Base-by-base conservation (phyloP, 1,140 invertebrate species). In the Dysdera silvatica region DNA sequence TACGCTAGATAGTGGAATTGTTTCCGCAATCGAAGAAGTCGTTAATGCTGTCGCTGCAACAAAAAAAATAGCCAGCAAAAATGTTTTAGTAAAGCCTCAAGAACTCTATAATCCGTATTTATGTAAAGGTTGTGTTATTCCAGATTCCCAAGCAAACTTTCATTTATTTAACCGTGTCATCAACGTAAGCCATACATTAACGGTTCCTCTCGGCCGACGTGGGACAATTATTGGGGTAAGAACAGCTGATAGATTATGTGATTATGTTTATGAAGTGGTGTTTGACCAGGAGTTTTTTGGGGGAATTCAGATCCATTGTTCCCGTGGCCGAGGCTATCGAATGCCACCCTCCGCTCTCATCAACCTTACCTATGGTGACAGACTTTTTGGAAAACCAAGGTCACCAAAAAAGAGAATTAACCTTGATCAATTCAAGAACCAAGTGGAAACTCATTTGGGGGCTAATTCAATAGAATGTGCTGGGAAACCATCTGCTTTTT, bases 101-200 rank as follows among this genome's bases (percentile, higher is more conserved):
- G 76, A 91, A 8, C 72, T 95, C 1, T 86, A 83, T 72, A 55
- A 54, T 49, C 71, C 69, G n/a, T 55, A 49, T 56, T 18, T 61
- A 76, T 79, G 68, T 68, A 81, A 33, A 77, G 83, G 68, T 76
- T 79, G 72, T 57, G 79, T 51, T 24, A 69, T 80, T 2, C 84
- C 88, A 0, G 90, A 93, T 76, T 76, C 81, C 0, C 77, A 74
- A 16, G 80, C 84, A 0, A 80, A 79, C 4, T 87, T 83, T 72
- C 68, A 79, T 63, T 69, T 97, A 41, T 86, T 89, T 67, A 92
- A 97, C 74, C 81, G 94, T 56, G 84, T 98, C 37, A 82, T 95
- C 2, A 84, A 86, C 68, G 82, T 88, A 0, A 80, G 85, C 33
- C 81, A 84, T 45, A 82, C 82, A 48, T 87, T 84, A 68, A 82